Conservation (phyloP, 2,797 vertebrate genomes). For the Leptodactylus fallax region DNA sequence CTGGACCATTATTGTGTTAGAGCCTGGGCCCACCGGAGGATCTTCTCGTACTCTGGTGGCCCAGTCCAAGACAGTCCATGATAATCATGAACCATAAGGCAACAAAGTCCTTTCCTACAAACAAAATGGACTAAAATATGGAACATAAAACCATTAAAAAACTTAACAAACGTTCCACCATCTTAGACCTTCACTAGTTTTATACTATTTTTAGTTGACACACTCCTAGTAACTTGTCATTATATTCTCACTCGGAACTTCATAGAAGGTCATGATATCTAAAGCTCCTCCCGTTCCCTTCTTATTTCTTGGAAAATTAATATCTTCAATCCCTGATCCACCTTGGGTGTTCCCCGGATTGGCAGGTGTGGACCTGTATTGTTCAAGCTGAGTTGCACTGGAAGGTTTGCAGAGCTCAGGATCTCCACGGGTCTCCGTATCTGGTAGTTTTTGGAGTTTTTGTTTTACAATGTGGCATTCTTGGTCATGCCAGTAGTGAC, state of each 20-base stretch:
- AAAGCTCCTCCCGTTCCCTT: background rate
- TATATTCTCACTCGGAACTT: background rate
- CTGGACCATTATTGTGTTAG: too few relatives aligned
- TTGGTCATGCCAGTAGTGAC: background rate
- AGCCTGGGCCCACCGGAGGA: too few relatives aligned
- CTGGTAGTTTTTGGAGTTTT: background rate
- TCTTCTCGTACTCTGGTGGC: too few relatives aligned
- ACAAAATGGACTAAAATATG: too few relatives aligned
- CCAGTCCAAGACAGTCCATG: too few relatives aligned
- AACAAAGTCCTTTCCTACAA: too few relatives aligned
- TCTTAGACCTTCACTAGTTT: too few relatives aligned
- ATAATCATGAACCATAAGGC: too few relatives aligned
- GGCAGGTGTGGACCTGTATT: conserved; percentile 1
- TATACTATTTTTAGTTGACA: too few relatives aligned
- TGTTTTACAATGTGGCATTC: background rate
- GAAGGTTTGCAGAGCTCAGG: background rate
- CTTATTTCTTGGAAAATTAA: conserved; percentile 10
- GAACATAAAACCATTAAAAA: too few relatives aligned
- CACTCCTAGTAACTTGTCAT: background rate
- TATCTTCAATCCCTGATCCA: background rate
- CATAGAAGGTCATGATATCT: background rate
- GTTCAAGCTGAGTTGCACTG: background rate
- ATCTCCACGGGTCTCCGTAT: background rate
- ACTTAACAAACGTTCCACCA: too few relatives aligned
- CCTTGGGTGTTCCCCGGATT: conserved; percentile 27